These are phyloP conservation scores for Agrilus mali DNA, from an alignment of 2,888 invertebrate genomes.

Conservation along the genomic window DNA sequence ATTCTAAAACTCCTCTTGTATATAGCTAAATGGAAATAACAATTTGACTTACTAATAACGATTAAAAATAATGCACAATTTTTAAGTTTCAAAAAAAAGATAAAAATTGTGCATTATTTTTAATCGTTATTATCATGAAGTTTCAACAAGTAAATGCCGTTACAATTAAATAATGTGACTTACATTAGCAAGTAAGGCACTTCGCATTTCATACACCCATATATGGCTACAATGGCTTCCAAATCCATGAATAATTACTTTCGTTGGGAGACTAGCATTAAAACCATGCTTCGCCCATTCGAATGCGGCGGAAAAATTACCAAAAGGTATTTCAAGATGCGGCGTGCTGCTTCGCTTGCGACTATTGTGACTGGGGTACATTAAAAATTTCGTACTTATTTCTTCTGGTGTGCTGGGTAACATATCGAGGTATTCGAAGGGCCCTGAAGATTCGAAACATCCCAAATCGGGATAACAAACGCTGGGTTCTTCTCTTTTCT, in stretches of 20 bases:
- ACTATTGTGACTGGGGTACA: conserved; percentile 52
- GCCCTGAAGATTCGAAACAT: conserved; percentile 84
- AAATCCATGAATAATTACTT: conserved; percentile 87
- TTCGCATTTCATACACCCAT: conserved; percentile 90
- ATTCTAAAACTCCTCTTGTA: no score
- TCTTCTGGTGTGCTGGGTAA: conserved; percentile 76
- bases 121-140: no score
- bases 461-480: conserved; percentile 85
- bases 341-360: conserved; percentile 37
- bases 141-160: no score
- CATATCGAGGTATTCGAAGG: conserved; percentile 83
- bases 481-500: conserved; percentile 59
- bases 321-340: conserved; percentile 57
- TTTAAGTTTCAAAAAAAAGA: no score
- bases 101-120: no score
- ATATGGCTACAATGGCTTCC: conserved; percentile 83
- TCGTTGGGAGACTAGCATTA: conserved; percentile 52
- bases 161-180: conserved; percentile 23
- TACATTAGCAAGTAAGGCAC: conserved; percentile 80
- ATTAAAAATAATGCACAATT: no score
- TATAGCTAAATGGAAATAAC: no score
- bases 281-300: conserved; percentile 51
- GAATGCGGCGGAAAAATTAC: conserved; percentile 59
- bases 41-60: no score
- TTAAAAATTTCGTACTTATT: conserved; percentile 70